Conservation (phyloP, 2,113 vertebrate species). For the Dipodomys spectabilis region DNA sequence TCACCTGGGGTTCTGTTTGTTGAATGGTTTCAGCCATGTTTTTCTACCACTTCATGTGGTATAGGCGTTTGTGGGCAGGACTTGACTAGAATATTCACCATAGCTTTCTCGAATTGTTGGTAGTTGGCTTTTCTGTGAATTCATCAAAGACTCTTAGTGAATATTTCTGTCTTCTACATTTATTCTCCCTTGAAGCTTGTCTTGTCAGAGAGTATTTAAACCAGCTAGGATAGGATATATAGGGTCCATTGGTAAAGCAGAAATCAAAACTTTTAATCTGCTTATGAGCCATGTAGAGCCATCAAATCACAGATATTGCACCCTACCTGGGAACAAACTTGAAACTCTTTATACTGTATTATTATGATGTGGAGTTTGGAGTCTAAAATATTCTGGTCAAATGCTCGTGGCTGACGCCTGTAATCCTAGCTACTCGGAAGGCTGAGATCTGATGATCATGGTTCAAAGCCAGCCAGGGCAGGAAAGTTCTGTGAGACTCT, state of each 20-base stretch:
- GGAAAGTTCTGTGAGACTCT: too few species aligned
- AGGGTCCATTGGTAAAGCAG: background rate
- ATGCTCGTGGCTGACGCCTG: too few species aligned
- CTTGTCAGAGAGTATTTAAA: background rate
- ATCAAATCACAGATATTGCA: background rate
- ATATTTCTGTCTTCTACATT: fast-evolving
- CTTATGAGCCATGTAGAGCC: background rate
- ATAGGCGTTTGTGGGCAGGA: background rate
- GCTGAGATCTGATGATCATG: too few species aligned
- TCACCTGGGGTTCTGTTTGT: background rate
- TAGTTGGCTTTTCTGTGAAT: background rate
- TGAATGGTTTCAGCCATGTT: fast-evolving
- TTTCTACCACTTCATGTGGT: background rate
- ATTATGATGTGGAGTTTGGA: too few species aligned
- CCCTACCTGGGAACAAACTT: background rate
- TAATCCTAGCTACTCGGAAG: too few species aligned
- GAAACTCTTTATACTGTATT: background rate
- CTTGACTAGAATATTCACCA: background rate
- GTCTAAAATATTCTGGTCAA: too few species aligned
- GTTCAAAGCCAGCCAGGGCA: too few species aligned
- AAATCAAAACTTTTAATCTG: background rate
- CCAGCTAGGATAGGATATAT: background rate
- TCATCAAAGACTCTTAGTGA: background rate
- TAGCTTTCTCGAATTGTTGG: background rate
- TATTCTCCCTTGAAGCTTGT: background rate